Base-by-base conservation (phyloP, 1,140 invertebrate species). In the Bombus pascuorum region DNA sequence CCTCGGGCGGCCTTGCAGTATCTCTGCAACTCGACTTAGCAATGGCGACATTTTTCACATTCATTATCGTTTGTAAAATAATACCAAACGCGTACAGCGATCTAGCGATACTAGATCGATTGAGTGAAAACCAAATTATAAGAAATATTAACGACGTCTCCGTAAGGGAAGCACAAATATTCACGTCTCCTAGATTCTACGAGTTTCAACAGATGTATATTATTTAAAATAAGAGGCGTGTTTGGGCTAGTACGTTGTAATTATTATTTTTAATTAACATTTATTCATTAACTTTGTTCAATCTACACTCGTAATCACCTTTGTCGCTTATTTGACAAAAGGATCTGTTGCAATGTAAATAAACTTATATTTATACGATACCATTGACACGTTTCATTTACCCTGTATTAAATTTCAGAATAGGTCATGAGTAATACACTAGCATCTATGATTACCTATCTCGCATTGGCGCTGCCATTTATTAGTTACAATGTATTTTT, bases 301-400 rank as follows among this genome's bases (percentile, higher is more conserved):
- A 83, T 92, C 90, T 92, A 94, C 89, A 94, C 90, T 88, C 87
- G 89, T 92, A 93, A 93, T 91, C 87, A 90, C 87, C 90, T 93
- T 93, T 89, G 92, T 92, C 91, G 85, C 82, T 91, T 90, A 92
- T 89, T 91, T 90, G 89, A 90, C 91, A 91, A 92, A 90, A 92
- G 92, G 83, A 94, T 93, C 91, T 93, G 94, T 95, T 95, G 93
- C 92, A 94, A 94, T 95, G 94, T 95, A 95, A 95, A 95, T 95
- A 95, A 95, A 95, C 94, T 93, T 95, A 95, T 95, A 95, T 94
- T 95, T 95, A 95, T 95, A 95, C 90, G 90, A 94, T 68, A 37
- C 57, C 34, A 34, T 59, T 68, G 28, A 5, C 18, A 37, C 22
- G n/a, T 42, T 72, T 66, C 34, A 57, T 81, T 39, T 76, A 22